A percentile compares a stretch with the other conserved stretches of the same genome.
Evolutionary conservation across 2,888 invertebrate species (phyloP).

Genomic region (Malacosoma neustria): DNA sequence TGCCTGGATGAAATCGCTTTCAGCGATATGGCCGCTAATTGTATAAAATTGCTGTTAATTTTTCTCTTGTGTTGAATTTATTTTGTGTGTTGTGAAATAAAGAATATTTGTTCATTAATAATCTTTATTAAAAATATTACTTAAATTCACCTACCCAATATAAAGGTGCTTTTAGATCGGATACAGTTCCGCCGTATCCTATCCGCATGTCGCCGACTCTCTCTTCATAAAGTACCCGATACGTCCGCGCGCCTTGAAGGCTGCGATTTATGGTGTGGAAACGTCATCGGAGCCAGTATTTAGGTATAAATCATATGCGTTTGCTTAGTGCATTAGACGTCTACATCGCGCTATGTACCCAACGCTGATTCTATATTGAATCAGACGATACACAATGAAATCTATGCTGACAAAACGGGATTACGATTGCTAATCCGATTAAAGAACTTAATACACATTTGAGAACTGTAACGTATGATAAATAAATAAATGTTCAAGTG

Average conservation of each 20-base stretch:
- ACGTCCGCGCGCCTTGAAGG: constrained; percentile 65
- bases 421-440: too few species aligned
- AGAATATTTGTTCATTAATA: too few species aligned
- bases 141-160: background rate
- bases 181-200: constrained; percentile 10
- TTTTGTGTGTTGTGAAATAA: too few species aligned
- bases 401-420: too few species aligned
- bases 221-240: constrained; percentile 67
- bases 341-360: constrained; percentile 14
- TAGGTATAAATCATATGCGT: constrained; percentile 64
- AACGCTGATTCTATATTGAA: background rate
- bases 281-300: constrained; percentile 64
- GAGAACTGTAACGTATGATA: too few species aligned
- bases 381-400: background rate
- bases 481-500: too few species aligned
- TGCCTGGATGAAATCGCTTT: too few species aligned
- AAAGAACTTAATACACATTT: too few species aligned
- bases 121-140: too few species aligned
- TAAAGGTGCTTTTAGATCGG: background rate
- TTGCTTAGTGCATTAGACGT: constrained; percentile 54
- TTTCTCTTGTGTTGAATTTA: too few species aligned
- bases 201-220: constrained; percentile 49
- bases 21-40: too few species aligned
- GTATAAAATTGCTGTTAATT: too few species aligned
- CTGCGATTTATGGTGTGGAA: constrained; percentile 69